Evolutionary conservation across 2,113 vertebrate species (phyloP), one percentile per base, ranked within the genome.

Genomic region (Alouatta palliata): DNA sequence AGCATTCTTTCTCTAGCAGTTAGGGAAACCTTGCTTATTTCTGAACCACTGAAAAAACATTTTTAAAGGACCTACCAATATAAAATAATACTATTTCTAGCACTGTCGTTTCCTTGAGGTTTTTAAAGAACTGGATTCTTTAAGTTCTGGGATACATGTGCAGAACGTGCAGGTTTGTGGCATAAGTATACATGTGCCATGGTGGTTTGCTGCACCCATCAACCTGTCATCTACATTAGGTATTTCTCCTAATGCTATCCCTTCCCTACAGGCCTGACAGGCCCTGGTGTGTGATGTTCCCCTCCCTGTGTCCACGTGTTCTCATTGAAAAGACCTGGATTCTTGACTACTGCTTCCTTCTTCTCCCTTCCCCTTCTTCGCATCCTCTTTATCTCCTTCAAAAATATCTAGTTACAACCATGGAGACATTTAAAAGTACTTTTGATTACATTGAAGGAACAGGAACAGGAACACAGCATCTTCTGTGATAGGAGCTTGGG

Each of bases 271-370:
- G 52, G 16, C 16, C 52, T 52, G 16, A 52, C 16, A 52, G 52
- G 52, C 52, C 52, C 52, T 52, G 14, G 52, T 52, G 17, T 17
- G 52, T 52, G 52, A 52, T 52, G 52, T 52, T 17, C 52, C 52
- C 16, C 52, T 17, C 49, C 49, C 49, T 52, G 49, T 52, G 49
- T 52, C 52, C 52, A 52, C 17, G 52, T 52, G 52, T 52, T 52
- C 52, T 52, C 52, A 52, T 52, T 52, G 16, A 87, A 92, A 92
- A 96, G 54, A 88, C 66, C 37, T 56, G 23, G 75, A 70, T 84
- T 64, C 49, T 96, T 91, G 76, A 71, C 30, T 95, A 73, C 25
- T 87, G 27, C 12, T 95, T 92, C 96, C 61, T 96, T 94, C 61
- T 92, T 20, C n/a, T 94, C 52, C 52, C 66, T 95, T 93, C 30